Conservation (phyloP, 2,888 invertebrate genomes). For the Mythimna ferrago region DNA sequence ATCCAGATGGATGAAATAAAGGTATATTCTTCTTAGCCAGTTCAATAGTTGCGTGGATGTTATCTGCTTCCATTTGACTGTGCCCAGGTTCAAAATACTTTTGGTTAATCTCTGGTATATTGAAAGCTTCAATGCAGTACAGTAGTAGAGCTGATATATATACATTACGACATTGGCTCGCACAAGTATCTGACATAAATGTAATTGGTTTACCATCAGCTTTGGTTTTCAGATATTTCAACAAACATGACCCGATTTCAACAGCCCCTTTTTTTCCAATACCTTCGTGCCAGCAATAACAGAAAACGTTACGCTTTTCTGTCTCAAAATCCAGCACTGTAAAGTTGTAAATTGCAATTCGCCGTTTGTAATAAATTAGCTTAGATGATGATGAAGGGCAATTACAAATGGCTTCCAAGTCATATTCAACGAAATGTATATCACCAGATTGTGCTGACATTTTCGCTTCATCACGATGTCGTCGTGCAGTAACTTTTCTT, state of each 20-base stretch:
- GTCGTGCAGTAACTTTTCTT: too few relatives aligned
- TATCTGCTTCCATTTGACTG: constrained; percentile 49
- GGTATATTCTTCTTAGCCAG: constrained; percentile 49
- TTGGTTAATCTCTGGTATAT: constrained; percentile 52
- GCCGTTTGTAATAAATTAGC: too few relatives aligned
- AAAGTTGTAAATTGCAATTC: too few relatives aligned
- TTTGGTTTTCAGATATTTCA: constrained; percentile 49
- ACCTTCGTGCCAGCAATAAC: constrained; percentile 45
- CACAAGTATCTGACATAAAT: constrained; percentile 29
- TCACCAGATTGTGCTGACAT: too few relatives aligned
- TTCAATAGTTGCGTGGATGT: constrained; percentile 48
- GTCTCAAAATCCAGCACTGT: constrained; percentile 46
- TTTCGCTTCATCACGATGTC: too few relatives aligned
- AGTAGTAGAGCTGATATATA: constrained; percentile 42
- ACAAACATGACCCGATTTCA: constrained; percentile 48
- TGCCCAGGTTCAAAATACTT: constrained; percentile 51
- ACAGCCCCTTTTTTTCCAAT: constrained; percentile 44
- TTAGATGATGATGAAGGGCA: too few relatives aligned
- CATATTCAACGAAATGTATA: too few relatives aligned
- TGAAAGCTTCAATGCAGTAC: constrained; percentile 39
- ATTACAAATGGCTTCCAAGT: too few relatives aligned
- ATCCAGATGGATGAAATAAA: constrained; percentile 39
- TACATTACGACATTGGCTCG: constrained; percentile 40
- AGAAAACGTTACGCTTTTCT: constrained; percentile 24
- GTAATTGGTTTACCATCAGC: constrained; percentile 45